Percentiles rank a stretch among this genome's conserved stretches.
phyloP scores from a whole-genome alignment of 2,888 invertebrate species.

The Antitype chi region DNA sequence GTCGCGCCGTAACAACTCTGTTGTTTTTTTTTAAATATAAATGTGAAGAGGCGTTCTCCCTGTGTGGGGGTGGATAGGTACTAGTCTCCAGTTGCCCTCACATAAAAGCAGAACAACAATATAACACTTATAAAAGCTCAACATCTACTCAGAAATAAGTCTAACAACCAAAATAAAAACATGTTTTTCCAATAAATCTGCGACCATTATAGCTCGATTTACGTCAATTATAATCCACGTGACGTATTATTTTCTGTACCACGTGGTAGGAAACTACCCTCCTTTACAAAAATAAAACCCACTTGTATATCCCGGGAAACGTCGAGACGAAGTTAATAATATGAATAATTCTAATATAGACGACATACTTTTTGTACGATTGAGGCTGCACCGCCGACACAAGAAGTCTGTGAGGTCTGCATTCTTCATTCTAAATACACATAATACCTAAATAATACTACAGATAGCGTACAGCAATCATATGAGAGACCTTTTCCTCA shows the following conservation, averaged over 20 bases:
- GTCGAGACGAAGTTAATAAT: neutral
- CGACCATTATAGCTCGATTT: neutral
- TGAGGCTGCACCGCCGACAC: neutral
- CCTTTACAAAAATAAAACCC: slow-evolving; percentile 15
- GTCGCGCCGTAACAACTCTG: too few relatives aligned
- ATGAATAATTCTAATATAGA: slow-evolving; percentile 1
- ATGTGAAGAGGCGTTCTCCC: neutral
- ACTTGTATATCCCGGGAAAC: slow-evolving; percentile 4
- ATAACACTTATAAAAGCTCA: neutral
- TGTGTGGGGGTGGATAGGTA: neutral
- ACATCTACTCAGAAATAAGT: slow-evolving; percentile 1
- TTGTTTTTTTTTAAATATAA: too few relatives aligned
- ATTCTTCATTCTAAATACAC: neutral
- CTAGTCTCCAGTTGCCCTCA: neutral
- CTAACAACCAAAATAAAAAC: neutral
- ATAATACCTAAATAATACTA: neutral
- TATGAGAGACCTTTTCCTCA: neutral
- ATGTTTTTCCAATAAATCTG: neutral
- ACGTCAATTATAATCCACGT: neutral
- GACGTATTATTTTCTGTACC: neutral
- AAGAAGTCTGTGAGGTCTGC: neutral
- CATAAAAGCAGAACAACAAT: neutral
- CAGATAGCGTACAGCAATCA: neutral
- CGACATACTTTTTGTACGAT: neutral
- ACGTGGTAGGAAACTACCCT: slow-evolving; percentile 1